Evolutionary conservation across 2,888 invertebrate species (phyloP).

Genomic region (Hypselothyrea guttata): DNA sequence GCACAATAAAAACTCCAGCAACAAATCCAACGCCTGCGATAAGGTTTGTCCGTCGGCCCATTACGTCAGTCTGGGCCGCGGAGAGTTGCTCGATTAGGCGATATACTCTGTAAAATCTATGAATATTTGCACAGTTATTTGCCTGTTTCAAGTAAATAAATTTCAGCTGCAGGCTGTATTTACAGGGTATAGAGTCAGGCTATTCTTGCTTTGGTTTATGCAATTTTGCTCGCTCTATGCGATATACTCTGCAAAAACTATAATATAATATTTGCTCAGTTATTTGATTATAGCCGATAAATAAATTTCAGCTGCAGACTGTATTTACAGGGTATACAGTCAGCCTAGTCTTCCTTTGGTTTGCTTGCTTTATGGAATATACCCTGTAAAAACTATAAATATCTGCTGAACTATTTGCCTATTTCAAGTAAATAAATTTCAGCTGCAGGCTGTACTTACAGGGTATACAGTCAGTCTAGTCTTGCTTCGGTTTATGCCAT

Average conservation of each 20-base stretch:
- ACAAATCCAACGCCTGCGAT: constrained; percentile 61
- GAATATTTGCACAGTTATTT: no score
- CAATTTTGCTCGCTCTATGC: constrained; percentile 14
- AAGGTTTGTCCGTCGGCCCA: constrained; percentile 21
- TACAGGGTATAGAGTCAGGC: constrained; percentile 10
- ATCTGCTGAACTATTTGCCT: no score
- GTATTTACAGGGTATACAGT: constrained; percentile 13
- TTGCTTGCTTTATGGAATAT: constrained; percentile 17
- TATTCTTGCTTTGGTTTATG: constrained; percentile 11
- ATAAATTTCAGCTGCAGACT: no score
- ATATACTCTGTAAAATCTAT: constrained; percentile 14
- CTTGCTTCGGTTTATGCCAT: constrained; percentile 13
- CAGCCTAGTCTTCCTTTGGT: constrained; percentile 11
- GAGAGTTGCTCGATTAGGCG: constrained; percentile 35
- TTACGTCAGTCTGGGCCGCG: constrained; percentile 56
- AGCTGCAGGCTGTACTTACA: no score
- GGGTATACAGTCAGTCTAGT: constrained; percentile 7
- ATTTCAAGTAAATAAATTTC: no score
- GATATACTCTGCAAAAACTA: constrained; percentile 9
- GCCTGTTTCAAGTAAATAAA: no score
- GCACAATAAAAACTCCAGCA: constrained; percentile 12
- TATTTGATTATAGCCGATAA: no score
- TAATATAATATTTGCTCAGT: no score
- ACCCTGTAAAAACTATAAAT: constrained; percentile 7
- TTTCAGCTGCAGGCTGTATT: no score